Evolutionary conservation across 2,113 vertebrate genomes (phyloP).

Genomic region (Istiophorus platypterus): DNA sequence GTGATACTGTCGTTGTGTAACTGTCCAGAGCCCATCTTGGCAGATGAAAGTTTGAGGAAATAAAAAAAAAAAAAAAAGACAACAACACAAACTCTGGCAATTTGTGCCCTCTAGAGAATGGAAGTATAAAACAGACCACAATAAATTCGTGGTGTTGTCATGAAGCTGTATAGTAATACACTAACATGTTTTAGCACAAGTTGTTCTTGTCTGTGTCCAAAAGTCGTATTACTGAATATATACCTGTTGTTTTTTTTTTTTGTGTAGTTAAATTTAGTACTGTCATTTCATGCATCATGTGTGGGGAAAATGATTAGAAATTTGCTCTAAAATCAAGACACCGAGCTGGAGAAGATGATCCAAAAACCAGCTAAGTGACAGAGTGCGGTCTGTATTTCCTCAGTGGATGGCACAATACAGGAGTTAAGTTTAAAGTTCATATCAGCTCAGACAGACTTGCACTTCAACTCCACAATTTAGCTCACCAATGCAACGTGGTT

Average conservation of each 20-base stretch:
- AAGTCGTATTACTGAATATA: constrained; percentile 18
- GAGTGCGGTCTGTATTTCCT: constrained; percentile 22
- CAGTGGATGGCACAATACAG: constrained; percentile 8
- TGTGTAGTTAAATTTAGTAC: not conserved
- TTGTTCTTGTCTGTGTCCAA: not conserved
- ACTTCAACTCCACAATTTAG: constrained; percentile 2
- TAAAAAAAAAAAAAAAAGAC: constrained; percentile 29
- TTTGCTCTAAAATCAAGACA: not conserved
- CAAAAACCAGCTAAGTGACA: not conserved
- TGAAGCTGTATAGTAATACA: not conserved
- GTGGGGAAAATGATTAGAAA: constrained; percentile 3
- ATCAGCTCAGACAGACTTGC: constrained; percentile 9
- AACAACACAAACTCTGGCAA: not conserved
- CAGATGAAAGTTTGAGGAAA: constrained; percentile 45
- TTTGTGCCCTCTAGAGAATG: not conserved
- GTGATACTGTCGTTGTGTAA: constrained; percentile 44
- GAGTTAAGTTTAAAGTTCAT: constrained; percentile 69
- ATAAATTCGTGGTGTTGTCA: not conserved
- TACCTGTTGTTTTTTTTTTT: not conserved
- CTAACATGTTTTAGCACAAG: not conserved
- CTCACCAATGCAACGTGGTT: constrained; percentile 11
- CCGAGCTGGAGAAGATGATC: constrained; percentile 26
- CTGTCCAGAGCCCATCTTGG: constrained; percentile 16
- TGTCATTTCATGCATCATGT: not conserved
- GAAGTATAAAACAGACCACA: constrained; percentile 7